Evolutionary conservation across 2,113 vertebrate species (phyloP).

Genomic region (Glareola pratincola): DNA sequence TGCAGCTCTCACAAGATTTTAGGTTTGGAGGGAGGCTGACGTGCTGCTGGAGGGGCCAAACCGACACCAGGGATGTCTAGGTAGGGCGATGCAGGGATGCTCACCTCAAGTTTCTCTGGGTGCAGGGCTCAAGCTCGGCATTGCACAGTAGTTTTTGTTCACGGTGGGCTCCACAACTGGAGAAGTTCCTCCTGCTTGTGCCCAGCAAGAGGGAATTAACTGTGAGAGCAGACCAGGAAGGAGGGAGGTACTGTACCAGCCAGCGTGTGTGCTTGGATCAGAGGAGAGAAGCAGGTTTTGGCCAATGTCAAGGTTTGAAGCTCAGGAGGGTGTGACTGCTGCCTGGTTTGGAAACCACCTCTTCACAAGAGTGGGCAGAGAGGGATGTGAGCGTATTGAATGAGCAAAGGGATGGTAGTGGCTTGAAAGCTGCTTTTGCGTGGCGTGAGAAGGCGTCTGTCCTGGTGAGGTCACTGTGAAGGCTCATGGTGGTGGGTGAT

Average conservation of each 20-base stretch:
- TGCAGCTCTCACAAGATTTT: background rate
- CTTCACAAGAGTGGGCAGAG: background rate
- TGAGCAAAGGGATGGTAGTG: background rate
- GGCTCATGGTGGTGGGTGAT: accelerated
- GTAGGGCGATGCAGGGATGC: background rate
- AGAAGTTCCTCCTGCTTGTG: background rate
- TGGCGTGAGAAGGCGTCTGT: background rate
- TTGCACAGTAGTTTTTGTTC: background rate
- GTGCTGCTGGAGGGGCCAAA: background rate
- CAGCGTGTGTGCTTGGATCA: accelerated
- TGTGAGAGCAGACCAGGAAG: background rate
- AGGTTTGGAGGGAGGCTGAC: background rate
- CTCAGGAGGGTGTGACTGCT: background rate
- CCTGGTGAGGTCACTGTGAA: background rate
- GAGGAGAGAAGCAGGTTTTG: background rate
- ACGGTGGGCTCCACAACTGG: background rate
- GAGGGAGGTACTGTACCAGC: background rate
- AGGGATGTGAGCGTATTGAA: accelerated
- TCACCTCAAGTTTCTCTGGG: background rate
- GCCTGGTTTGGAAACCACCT: background rate
- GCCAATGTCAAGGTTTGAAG: background rate
- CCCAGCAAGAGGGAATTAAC: background rate
- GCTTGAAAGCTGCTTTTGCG: background rate
- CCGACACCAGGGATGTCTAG: background rate
- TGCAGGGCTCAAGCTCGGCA: background rate